These are phyloP conservation scores for Eulemur rufifrons DNA, from an alignment of 2,113 vertebrate genomes.

Conservation along the genomic window DNA sequence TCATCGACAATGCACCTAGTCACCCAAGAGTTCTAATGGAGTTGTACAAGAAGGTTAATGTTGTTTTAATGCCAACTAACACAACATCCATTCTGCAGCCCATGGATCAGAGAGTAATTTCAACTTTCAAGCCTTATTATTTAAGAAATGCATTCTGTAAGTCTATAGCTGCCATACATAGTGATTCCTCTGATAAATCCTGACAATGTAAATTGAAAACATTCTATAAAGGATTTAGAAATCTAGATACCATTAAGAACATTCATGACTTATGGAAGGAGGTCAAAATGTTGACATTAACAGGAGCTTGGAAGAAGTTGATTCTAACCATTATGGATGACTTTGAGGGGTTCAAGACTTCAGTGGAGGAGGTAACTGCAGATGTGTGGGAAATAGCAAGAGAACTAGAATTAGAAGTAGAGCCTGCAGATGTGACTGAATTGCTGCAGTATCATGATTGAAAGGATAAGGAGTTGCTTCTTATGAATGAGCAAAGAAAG, in stretches of 20 bases:
- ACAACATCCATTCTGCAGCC: not conserved
- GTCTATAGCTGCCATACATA: not conserved
- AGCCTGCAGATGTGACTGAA: not conserved
- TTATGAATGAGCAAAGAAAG: not conserved
- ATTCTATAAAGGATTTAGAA: not conserved
- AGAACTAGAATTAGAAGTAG: not conserved
- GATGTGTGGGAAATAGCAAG: not conserved
- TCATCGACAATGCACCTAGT: not conserved
- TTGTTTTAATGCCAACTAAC: not conserved
- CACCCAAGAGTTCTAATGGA: not conserved
- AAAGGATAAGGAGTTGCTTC: not conserved
- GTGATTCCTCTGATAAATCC: not conserved
- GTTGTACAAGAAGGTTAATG: not conserved
- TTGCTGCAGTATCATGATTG: not conserved
- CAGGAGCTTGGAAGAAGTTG: not conserved
- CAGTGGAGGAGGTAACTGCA: not conserved
- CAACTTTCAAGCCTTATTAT: not conserved
- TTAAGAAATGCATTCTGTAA: not conserved
- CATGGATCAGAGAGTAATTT: not conserved
- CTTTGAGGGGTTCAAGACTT: not conserved
- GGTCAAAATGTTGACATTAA: not conserved
- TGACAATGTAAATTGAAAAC: not conserved
- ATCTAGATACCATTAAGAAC: not conserved
- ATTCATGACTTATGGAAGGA: not conserved
- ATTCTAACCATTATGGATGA: not conserved